phyloP scores from a whole-genome alignment of 2,797 vertebrate species.

The Carcharodon carcharias region DNA sequence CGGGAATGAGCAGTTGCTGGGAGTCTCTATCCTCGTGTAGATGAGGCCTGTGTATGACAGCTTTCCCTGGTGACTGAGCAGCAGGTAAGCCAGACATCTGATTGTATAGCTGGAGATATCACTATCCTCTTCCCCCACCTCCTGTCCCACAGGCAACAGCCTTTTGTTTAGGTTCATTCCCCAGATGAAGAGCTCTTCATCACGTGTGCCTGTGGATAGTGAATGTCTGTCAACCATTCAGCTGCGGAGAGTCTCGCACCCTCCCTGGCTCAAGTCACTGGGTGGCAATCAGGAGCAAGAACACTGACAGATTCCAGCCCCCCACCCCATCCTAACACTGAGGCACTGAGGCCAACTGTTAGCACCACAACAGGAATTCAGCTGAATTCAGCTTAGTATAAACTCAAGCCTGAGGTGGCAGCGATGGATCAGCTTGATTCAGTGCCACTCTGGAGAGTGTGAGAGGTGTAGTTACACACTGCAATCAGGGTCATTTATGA shows the following conservation, averaged over 20 bases:
- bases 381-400: background rate
- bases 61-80: background rate
- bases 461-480: too few relatives aligned
- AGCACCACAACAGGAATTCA: background rate
- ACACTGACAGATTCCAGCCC: background rate
- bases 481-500: too few relatives aligned
- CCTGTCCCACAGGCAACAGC: background rate
- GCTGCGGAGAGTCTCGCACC: background rate
- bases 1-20: background rate
- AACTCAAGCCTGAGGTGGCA: too few relatives aligned
- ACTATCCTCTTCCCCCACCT: background rate
- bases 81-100: background rate
- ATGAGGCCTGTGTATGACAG: background rate
- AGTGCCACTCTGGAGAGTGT: too few relatives aligned
- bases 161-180: background rate
- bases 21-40: background rate
- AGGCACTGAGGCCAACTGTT: background rate
- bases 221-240: background rate
- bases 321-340: too few relatives aligned
- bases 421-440: too few relatives aligned
- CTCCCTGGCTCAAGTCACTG: background rate
- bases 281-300: background rate
- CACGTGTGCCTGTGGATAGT: background rate
- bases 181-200: background rate
- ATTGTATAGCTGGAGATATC: background rate